Percentiles rank a stretch among this genome's conserved stretches.
Conservation (phyloP, 1,140 invertebrate species). For the Nebria ingens region DNA sequence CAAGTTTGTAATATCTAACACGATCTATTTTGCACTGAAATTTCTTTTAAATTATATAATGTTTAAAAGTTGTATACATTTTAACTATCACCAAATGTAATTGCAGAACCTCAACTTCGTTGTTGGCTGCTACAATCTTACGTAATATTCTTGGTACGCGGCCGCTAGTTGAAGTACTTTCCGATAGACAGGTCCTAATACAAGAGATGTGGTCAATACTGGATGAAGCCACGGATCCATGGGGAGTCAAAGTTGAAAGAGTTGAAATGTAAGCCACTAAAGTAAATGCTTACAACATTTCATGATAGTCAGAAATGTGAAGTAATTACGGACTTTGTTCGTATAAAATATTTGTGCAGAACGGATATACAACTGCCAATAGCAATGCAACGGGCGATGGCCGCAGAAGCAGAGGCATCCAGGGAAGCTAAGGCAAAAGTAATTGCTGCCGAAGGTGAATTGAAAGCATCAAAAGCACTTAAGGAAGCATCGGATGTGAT, state of each 20-base stretch:
- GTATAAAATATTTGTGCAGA: conserved; percentile 38
- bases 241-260: conserved; percentile 95
- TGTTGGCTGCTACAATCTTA: conserved; percentile 78
- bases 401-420: conserved; percentile 76
- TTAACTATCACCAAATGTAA: conserved; percentile 1
- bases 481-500: conserved; percentile 87
- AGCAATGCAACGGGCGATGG: conserved; percentile 76
- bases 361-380: conserved; percentile 81
- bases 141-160: conserved; percentile 87
- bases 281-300: not conserved
- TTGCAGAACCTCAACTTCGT: conserved; percentile 66
- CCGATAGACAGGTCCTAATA: conserved; percentile 84
- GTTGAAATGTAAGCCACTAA: conserved; percentile 85
- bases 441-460: conserved; percentile 71
- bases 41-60: too few relatives aligned
- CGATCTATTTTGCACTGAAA: too few relatives aligned
- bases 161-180: conserved; percentile 80
- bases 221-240: conserved; percentile 89
- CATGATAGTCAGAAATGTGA: not conserved
- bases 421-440: conserved; percentile 66
- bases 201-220: conserved; percentile 71
- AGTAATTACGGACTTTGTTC: too few relatives aligned
- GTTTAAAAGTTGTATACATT: not conserved
- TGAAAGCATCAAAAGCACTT: conserved; percentile 75
- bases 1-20: too few relatives aligned